Conservation (phyloP, 2,113 vertebrate species). For the Urocitellus parryii region DNA sequence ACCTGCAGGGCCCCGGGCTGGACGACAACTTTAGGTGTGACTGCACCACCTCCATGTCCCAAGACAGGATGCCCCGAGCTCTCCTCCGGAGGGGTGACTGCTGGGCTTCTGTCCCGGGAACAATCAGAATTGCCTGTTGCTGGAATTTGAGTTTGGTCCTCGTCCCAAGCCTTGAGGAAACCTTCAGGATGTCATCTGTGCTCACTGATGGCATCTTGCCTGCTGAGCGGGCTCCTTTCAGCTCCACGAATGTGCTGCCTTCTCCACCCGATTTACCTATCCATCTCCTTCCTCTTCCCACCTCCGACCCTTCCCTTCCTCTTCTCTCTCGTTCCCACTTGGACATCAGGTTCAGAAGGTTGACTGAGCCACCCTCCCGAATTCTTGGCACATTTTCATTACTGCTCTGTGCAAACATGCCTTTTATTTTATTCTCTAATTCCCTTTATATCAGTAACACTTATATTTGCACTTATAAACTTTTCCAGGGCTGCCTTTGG, state of each 20-base stretch:
- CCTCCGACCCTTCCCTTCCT: too few relatives aligned
- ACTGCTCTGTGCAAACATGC: not conserved
- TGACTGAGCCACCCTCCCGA: not conserved
- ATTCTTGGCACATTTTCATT: not conserved
- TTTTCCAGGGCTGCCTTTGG: not conserved
- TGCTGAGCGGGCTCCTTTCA: not conserved
- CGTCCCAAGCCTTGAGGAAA: not conserved
- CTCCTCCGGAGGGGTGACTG: not conserved
- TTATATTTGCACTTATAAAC: accelerated
- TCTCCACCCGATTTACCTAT: not conserved
- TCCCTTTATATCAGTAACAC: not conserved
- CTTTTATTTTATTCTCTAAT: not conserved
- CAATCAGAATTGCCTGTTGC: too few relatives aligned
- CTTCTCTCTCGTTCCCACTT: not conserved
- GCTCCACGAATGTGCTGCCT: not conserved
- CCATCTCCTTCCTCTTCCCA: too few relatives aligned
- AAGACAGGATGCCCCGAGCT: too few relatives aligned
- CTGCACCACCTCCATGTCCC: not conserved
- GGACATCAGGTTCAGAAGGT: not conserved
- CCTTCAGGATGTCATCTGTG: too few relatives aligned
- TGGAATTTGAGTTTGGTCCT: not conserved
- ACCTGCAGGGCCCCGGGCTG: not conserved
- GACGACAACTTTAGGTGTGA: too few relatives aligned
- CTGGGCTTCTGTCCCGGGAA: not conserved
- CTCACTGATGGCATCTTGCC: not conserved